phyloP scores from a whole-genome alignment of 2,113 vertebrate genomes.

The Columba livia region DNA sequence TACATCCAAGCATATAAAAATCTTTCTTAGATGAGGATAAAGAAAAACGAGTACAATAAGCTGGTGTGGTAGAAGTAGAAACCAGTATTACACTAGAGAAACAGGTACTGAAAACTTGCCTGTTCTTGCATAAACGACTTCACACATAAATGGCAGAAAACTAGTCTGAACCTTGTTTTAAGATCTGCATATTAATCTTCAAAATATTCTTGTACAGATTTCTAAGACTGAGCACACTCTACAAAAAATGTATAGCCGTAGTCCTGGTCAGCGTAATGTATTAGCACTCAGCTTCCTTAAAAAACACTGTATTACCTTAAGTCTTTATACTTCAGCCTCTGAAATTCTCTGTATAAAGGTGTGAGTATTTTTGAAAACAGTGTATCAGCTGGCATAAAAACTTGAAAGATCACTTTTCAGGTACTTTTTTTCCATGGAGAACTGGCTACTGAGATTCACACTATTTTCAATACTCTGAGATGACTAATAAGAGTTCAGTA shows the following conservation, averaged over 20 bases:
- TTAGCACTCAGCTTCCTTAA: background rate
- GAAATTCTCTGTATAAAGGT: background rate
- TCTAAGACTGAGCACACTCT: background rate
- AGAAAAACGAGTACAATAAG: background rate
- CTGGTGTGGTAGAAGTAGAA: background rate
- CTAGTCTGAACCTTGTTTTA: background rate
- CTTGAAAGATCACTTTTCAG: background rate
- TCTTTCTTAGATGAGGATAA: background rate
- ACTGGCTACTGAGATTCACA: background rate
- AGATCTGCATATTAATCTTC: background rate
- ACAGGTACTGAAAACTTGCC: background rate
- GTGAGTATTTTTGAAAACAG: background rate
- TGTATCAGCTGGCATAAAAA: background rate
- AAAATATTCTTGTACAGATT: background rate
- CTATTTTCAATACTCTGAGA: background rate
- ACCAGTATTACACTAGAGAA: background rate
- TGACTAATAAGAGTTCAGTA: background rate
- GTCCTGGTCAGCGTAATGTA: background rate
- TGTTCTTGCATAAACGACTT: background rate
- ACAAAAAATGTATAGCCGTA: background rate
- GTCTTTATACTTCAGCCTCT: background rate
- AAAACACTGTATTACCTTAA: background rate
- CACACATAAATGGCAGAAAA: background rate
- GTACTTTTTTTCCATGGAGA: background rate
- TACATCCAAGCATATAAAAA: background rate